These are phyloP conservation scores for Brachionus koreanus DNA, from an alignment of 1,140 invertebrate species.

Conservation along the genomic window DNA sequence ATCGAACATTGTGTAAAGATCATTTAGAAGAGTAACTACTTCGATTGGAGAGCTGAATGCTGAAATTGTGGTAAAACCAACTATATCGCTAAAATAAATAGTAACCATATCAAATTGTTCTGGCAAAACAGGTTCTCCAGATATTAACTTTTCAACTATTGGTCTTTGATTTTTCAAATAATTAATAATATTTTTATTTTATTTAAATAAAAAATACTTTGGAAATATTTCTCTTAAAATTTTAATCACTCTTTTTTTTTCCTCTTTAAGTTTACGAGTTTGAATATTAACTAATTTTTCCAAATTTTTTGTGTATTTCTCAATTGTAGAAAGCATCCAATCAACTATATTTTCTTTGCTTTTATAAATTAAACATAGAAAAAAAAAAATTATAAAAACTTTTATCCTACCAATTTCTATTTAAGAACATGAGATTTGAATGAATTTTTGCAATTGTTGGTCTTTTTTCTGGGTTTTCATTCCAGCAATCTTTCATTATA, in stretches of 20 bases:
- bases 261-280: slow-evolving; percentile 81
- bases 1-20: slow-evolving; percentile 49
- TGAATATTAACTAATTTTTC: slow-evolving; percentile 82
- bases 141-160: slow-evolving; percentile 81
- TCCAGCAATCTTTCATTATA: slow-evolving; percentile 73
- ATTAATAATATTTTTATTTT: neutral
- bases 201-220: slow-evolving; percentile 62
- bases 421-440: slow-evolving; percentile 77
- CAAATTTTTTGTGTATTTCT: slow-evolving; percentile 88
- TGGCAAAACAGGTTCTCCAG: slow-evolving; percentile 77
- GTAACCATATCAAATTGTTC: slow-evolving; percentile 77
- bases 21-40: slow-evolving; percentile 57
- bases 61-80: slow-evolving; percentile 93
- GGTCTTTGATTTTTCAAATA: slow-evolving; percentile 60
- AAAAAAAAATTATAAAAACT: neutral
- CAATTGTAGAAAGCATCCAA: slow-evolving; percentile 90
- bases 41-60: slow-evolving; percentile 85
- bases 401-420: slow-evolving; percentile 68
- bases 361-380: no score
- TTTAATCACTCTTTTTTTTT: slow-evolving; percentile 87
- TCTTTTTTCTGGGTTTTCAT: slow-evolving; percentile 78
- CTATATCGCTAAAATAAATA: slow-evolving; percentile 95
- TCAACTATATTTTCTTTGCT: slow-evolving; percentile 90
- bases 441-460: slow-evolving; percentile 79
- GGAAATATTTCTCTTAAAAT: slow-evolving; percentile 84